These are phyloP conservation scores for Poeciliopsis retropinna DNA, from an alignment of 2,113 vertebrate species.

Conservation along the genomic window DNA sequence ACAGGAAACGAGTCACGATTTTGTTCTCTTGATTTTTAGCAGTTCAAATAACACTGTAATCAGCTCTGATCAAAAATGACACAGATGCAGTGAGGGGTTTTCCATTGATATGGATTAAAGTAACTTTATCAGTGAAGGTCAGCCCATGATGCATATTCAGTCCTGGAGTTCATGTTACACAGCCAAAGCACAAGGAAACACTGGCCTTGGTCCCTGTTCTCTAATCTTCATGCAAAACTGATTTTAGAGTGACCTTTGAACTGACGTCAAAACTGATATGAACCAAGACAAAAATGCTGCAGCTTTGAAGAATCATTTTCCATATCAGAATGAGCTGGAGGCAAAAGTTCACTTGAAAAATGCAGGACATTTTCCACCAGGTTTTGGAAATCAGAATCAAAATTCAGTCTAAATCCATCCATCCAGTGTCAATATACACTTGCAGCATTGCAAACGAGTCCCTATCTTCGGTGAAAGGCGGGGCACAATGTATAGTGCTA, in stretches of 20 bases:
- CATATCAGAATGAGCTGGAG: background rate
- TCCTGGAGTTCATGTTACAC: slow-evolving; percentile 27
- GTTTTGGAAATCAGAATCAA: background rate
- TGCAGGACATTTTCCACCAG: background rate
- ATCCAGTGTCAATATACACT: background rate
- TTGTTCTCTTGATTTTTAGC: slow-evolving; percentile 17
- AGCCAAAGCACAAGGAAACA: slow-evolving; percentile 50
- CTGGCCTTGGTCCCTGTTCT: slow-evolving; percentile 29
- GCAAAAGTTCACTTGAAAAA: background rate
- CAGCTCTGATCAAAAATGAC: slow-evolving; percentile 38
- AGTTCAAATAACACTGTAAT: slow-evolving; percentile 37
- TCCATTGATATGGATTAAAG: slow-evolving; percentile 32
- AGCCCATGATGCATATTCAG: slow-evolving; percentile 43
- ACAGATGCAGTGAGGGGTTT: background rate
- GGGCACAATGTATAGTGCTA: background rate
- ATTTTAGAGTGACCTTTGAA: slow-evolving; percentile 36
- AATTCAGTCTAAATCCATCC: background rate
- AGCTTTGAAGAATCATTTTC: slow-evolving; percentile 2
- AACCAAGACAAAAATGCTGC: slow-evolving; percentile 13
- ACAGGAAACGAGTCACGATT: slow-evolving; percentile 35
- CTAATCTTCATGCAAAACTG: slow-evolving; percentile 42
- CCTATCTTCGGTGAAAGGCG: background rate
- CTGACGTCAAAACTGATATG: slow-evolving; percentile 18
- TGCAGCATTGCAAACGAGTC: background rate
- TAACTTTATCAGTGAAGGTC: slow-evolving; percentile 45